These are phyloP conservation scores for Psittacula echo DNA, from an alignment of 2,797 vertebrate genomes.

Conservation along the genomic window DNA sequence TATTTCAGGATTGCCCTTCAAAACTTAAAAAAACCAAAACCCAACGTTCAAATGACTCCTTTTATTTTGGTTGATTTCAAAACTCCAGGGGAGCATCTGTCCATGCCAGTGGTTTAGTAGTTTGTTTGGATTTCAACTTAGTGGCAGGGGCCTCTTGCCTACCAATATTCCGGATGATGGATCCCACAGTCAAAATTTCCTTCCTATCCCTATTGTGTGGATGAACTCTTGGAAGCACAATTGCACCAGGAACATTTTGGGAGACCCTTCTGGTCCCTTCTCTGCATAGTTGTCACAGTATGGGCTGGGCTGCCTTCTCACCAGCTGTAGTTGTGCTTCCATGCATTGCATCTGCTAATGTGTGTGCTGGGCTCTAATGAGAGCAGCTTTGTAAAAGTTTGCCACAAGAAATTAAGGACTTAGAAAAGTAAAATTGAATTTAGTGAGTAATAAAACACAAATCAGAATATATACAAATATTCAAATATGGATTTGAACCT, in stretches of 20 bases:
- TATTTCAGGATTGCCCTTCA: not conserved
- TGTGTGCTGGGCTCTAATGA: not conserved
- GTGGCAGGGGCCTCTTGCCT: not conserved
- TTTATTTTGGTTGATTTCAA: not conserved
- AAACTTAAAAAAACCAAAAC: not conserved
- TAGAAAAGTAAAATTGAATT: not conserved
- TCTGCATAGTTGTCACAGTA: not conserved
- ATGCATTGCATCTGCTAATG: accelerated
- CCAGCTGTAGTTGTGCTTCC: not conserved
- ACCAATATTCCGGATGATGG: not conserved
- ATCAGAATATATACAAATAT: not conserved
- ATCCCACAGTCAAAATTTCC: not conserved
- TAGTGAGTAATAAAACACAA: not conserved
- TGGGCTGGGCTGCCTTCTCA: not conserved
- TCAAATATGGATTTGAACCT: not conserved
- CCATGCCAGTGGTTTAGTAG: not conserved
- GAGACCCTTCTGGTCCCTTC: not conserved
- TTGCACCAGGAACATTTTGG: not conserved
- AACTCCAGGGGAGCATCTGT: not conserved
- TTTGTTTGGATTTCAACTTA: not conserved
- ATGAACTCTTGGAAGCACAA: not conserved
- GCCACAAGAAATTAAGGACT: not conserved
- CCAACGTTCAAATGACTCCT: not conserved
- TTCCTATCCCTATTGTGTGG: not conserved
- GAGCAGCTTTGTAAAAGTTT: not conserved